phyloP scores from a whole-genome alignment of 2,888 invertebrate species.

The Pseudolycoriella hygida region DNA sequence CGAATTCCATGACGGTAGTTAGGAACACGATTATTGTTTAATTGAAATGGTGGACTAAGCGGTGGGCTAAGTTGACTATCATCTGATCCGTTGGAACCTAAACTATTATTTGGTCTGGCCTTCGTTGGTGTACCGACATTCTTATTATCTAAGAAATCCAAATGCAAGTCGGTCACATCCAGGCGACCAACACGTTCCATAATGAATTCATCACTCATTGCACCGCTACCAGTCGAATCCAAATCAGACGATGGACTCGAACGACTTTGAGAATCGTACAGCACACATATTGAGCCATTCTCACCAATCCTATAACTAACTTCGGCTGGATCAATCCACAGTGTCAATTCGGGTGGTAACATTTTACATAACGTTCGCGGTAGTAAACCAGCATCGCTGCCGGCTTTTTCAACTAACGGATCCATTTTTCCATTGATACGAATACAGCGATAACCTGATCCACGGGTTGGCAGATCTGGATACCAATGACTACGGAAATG shows the following conservation, averaged over 20 bases:
- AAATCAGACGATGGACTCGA: constrained; percentile 9
- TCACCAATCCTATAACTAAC: constrained; percentile 49
- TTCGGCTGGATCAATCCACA: constrained; percentile 61
- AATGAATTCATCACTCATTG: constrained; percentile 7
- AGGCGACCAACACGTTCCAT: constrained; percentile 7
- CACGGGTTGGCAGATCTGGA: constrained; percentile 47
- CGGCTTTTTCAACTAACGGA: constrained; percentile 45
- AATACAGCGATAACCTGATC: constrained; percentile 53
- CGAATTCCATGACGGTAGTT: background rate
- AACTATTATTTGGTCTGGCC: constrained; percentile 2
- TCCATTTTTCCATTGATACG: constrained; percentile 55
- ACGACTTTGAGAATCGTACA: constrained; percentile 25
- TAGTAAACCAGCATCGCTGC: constrained; percentile 40
- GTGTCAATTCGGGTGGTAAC: constrained; percentile 51
- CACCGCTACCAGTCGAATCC: constrained; percentile 8
- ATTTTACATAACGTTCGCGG: constrained; percentile 33
- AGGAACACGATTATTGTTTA: background rate
- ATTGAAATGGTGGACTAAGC: constrained; percentile 7
- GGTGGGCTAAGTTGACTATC: constrained; percentile 2
- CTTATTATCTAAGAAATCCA: constrained; percentile 3
- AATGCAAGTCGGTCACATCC: constrained; percentile 5
- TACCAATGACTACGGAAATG: constrained; percentile 54
- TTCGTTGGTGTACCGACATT: constrained; percentile 3
- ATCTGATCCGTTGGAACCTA: constrained; percentile 1
- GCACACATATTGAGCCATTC: constrained; percentile 41